phyloP scores from a whole-genome alignment of 2,797 vertebrate species.

The Spheniscus humboldti region DNA sequence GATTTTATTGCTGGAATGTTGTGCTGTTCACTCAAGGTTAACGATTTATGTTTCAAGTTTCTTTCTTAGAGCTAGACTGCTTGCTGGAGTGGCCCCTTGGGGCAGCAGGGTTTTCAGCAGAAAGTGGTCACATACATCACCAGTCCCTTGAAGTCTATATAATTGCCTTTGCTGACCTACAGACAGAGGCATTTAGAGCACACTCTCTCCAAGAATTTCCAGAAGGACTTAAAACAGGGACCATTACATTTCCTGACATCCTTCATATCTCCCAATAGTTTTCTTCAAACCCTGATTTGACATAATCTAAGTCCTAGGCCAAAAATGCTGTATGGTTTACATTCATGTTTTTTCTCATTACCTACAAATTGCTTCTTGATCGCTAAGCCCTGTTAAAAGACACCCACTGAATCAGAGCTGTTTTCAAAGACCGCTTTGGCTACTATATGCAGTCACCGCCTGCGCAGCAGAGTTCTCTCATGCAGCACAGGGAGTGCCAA shows the following conservation, averaged over 20 bases:
- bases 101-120: constrained; percentile 14
- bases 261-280: background rate
- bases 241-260: background rate
- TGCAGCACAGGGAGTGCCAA: background rate
- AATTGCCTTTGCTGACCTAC: constrained; percentile 1
- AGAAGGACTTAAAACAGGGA: background rate
- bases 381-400: background rate
- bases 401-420: background rate
- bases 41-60: background rate
- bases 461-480: background rate
- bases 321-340: background rate
- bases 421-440: background rate
- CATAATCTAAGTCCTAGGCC: background rate
- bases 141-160: background rate
- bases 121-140: constrained; percentile 19
- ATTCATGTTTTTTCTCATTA: background rate
- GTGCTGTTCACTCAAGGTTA: background rate
- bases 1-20: constrained; percentile 18
- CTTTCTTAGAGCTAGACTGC: background rate
- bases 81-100: background rate
- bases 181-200: background rate
- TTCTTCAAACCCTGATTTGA: background rate
- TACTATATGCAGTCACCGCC: background rate
- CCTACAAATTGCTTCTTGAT: background rate
- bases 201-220: background rate